These are phyloP conservation scores for Prenolepis imparis DNA, from an alignment of 2,888 invertebrate genomes.

Conservation along the genomic window DNA sequence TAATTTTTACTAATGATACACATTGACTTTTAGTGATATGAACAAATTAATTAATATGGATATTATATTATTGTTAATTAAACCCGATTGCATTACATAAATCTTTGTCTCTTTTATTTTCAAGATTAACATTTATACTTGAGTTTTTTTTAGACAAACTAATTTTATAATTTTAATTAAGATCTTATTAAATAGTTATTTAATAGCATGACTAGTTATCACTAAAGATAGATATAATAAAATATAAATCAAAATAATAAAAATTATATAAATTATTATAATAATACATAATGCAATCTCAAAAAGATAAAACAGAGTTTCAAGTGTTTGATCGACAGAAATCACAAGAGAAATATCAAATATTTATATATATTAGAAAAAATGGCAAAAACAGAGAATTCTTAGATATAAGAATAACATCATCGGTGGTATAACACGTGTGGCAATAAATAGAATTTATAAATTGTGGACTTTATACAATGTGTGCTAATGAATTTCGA, in stretches of 20 bases:
- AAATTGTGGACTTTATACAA: neutral
- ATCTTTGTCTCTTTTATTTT: neutral
- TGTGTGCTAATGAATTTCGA: neutral
- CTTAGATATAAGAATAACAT: neutral
- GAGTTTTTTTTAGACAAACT: neutral
- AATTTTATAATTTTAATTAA: slow-evolving; percentile 11
- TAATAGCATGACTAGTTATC: neutral
- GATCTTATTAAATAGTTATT: slow-evolving; percentile 1
- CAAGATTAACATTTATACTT: neutral
- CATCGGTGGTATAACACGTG: neutral
- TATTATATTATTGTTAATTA: neutral
- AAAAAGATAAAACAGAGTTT: neutral
- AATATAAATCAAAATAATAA: neutral
- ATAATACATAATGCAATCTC: neutral
- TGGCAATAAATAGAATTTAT: neutral
- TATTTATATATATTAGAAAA: neutral
- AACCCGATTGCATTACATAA: neutral
- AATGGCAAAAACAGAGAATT: neutral
- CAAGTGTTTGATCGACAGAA: neutral
- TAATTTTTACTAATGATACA: neutral
- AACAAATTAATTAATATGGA: neutral
- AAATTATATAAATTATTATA: neutral
- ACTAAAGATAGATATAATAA: neutral
- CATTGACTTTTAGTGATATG: neutral
- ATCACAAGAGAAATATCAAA: neutral